phyloP scores from a whole-genome alignment of 2,888 invertebrate species.

The Patella pellucida region DNA sequence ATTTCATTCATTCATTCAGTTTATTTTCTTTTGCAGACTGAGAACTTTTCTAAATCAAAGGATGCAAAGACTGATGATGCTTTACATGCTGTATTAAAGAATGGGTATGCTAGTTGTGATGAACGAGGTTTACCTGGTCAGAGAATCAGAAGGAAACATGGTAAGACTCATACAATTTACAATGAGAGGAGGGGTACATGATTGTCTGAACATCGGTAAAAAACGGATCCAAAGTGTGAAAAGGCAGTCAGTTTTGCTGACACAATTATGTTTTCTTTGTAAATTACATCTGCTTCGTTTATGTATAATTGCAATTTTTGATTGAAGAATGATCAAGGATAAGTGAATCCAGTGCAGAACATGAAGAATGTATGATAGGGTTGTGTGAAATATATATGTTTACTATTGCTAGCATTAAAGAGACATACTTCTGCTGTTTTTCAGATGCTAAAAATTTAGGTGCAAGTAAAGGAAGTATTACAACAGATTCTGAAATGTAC shows the following conservation, averaged over 20 bases:
- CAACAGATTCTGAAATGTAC: conserved; percentile 70
- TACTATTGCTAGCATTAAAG: no score
- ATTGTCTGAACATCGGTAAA: no score
- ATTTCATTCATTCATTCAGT: neutral
- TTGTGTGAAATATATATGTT: no score
- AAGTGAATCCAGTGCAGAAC: no score
- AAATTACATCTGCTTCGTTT: no score
- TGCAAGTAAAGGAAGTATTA: conserved; percentile 51
- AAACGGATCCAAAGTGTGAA: no score
- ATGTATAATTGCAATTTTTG: no score
- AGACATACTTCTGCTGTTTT: neutral
- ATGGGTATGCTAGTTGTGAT: conserved; percentile 73
- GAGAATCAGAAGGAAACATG: conserved; percentile 50
- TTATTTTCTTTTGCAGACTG: conserved; percentile 74
- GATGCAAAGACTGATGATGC: conserved; percentile 83
- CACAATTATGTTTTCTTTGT: no score
- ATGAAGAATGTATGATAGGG: no score
- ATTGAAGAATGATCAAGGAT: no score
- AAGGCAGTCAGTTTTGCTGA: no score
- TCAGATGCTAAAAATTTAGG: conserved; percentile 39
- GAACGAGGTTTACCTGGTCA: conserved; percentile 60
- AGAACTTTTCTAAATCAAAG: conserved; percentile 78
- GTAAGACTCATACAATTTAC: conserved; percentile 21
- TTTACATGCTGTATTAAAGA: conserved; percentile 80
- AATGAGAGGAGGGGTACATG: no score